These are phyloP conservation scores for Apotomis capreana DNA, from an alignment of 2,888 invertebrate species.

Conservation along the genomic window DNA sequence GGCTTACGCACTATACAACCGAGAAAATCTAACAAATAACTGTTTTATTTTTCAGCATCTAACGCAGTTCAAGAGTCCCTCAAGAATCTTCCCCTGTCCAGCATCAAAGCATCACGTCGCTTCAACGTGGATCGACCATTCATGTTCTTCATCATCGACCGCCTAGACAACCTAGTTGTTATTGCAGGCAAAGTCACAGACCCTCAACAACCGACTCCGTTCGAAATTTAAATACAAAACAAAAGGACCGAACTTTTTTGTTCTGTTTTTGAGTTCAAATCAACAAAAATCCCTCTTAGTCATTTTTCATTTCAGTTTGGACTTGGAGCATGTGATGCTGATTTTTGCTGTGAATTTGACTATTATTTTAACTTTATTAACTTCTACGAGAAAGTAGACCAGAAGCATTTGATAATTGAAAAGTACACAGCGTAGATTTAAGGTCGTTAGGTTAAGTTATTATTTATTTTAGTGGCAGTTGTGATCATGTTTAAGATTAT, in stretches of 20 bases:
- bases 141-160: slow-evolving; percentile 85
- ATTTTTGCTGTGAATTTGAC: slow-evolving; percentile 55
- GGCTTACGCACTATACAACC: too few relatives aligned
- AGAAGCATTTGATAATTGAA: slow-evolving; percentile 83
- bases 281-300: neutral
- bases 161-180: slow-evolving; percentile 82
- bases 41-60: slow-evolving; percentile 53
- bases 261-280: slow-evolving; percentile 38
- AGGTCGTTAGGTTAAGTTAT: slow-evolving; percentile 58
- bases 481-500: slow-evolving; percentile 73
- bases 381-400: slow-evolving; percentile 52
- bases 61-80: slow-evolving; percentile 58
- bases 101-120: slow-evolving; percentile 56
- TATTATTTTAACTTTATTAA: slow-evolving; percentile 20
- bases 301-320: slow-evolving; percentile 12
- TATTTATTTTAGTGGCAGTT: slow-evolving; percentile 70
- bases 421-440: slow-evolving; percentile 80
- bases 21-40: neutral
- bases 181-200: slow-evolving; percentile 84
- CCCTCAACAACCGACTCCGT: slow-evolving; percentile 69
- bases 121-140: slow-evolving; percentile 85
- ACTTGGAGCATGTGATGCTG: slow-evolving; percentile 40
- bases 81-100: slow-evolving; percentile 65
- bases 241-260: neutral
- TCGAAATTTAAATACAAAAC: slow-evolving; percentile 54